Percentiles rank a stretch among this genome's conserved stretches.
These are phyloP conservation scores for Petroica traversi DNA, from an alignment of 2,113 vertebrate species.

Conservation along the genomic window DNA sequence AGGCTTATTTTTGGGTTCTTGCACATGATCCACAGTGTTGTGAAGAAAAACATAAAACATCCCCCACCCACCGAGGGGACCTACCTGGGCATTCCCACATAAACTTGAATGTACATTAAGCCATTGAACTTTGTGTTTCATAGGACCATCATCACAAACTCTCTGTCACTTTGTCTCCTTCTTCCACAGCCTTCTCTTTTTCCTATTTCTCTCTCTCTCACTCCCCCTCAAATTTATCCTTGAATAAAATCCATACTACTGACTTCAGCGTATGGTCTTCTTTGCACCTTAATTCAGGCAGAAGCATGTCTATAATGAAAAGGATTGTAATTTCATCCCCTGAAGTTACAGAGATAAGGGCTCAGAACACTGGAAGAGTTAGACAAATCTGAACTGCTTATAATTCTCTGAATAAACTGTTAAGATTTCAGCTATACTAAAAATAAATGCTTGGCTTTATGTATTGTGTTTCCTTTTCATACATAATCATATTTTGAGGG, in stretches of 20 bases:
- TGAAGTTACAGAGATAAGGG: not conserved
- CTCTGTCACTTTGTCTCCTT: not conserved
- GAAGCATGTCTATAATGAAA: not conserved
- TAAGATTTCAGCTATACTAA: not conserved
- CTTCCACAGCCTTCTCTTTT: too few species aligned
- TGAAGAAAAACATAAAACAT: not conserved
- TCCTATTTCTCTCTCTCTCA: not conserved
- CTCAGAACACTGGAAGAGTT: not conserved
- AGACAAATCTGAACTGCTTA: not conserved
- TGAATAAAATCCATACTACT: not conserved
- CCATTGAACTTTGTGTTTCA: not conserved
- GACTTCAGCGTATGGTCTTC: not conserved
- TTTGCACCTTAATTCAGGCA: not conserved
- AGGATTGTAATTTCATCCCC: not conserved
- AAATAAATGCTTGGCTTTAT: not conserved
- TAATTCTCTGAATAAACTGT: not conserved
- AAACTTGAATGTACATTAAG: not conserved
- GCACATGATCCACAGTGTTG: not conserved
- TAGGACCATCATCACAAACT: not conserved
- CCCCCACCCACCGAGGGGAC: not conserved
- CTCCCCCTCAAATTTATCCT: not conserved
- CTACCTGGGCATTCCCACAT: not conserved
- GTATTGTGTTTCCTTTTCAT: not conserved
- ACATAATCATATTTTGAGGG: not conserved
- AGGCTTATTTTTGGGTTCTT: not conserved